phyloP scores from a whole-genome alignment of 2,113 vertebrate species.

The Ameiurus melas region DNA sequence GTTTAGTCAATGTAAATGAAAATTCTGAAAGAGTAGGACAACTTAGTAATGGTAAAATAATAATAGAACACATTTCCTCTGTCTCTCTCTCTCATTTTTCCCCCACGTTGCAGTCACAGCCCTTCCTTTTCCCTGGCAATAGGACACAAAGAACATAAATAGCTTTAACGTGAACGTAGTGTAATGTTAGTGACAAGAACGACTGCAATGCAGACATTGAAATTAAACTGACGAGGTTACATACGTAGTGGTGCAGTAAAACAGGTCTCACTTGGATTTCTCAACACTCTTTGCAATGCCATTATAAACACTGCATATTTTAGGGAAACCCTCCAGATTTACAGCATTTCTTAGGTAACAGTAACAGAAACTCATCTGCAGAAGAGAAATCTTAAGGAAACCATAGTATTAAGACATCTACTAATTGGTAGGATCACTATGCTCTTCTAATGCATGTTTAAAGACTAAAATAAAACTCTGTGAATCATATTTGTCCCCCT shows the following conservation, averaged over 20 bases:
- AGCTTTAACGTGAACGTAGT: not conserved
- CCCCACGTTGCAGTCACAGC: not conserved
- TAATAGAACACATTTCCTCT: not conserved
- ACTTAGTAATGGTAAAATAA: not conserved
- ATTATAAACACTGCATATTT: not conserved
- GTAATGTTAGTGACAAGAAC: conserved; percentile 37
- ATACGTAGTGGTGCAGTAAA: not conserved
- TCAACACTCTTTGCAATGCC: not conserved
- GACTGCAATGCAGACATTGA: conserved; percentile 4
- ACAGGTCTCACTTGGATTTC: not conserved
- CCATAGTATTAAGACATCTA: not conserved
- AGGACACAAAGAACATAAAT: conserved; percentile 18
- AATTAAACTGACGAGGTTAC: not conserved
- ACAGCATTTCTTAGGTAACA: not conserved
- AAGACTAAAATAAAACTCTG: not conserved
- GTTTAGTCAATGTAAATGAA: not conserved
- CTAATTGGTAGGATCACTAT: not conserved
- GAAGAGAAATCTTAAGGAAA: not conserved
- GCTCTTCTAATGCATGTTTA: not conserved
- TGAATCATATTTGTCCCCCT: not conserved
- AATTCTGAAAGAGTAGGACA: not conserved
- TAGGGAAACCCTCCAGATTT: not conserved
- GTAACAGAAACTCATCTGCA: not conserved
- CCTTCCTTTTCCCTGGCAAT: not conserved
- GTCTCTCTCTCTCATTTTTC: not conserved